Evolutionary conservation across 2,113 vertebrate genomes (phyloP), one percentile per base, ranked within the genome.

Genomic region (Peromyscus leucopus): DNA sequence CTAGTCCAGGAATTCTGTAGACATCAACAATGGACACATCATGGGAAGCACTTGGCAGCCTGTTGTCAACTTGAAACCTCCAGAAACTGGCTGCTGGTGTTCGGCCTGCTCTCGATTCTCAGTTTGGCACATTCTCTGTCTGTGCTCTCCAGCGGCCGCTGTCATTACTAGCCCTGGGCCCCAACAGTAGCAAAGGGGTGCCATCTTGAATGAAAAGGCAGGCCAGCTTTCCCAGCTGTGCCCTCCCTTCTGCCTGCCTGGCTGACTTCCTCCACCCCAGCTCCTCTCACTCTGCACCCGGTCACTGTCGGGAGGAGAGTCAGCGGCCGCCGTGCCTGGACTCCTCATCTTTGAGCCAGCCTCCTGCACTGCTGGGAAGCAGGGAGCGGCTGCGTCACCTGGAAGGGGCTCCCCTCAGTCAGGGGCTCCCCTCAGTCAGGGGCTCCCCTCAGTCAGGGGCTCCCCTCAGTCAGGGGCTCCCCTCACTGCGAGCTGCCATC

Each of bases 221-320:
- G 59, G 39, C 67, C 11, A 67, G 48, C 57, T 79, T 95, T 92
- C 11, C 11, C 69, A 83, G 48, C 71, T n/a, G 17, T 39, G 31
- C 0, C 22, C 5, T 85, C 21, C 48, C 22, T 59, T 51, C n/a
- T 0, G 31, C 42, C 28, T 63, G 72, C 26, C 67, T 61, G n/a
- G 89, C 92, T 98, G 57, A 39, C 93, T 9, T 69, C 75, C 61
- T 78, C 51, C 2, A 0, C 39, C 17, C 21, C 48, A 21, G 19
- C 3, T 7, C 46, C 31, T 57, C 91, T n/a, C 4, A 39, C 84
- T 88, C 57, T 48, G 39, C 0, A 42, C 65, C 86, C 83, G 76
- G 13, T 57, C 91, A 33, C 91, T 69, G 71, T 55, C 39, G 55
- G 97, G 31, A 42, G n/a, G 72, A 39, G n/a, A 96, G 55, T 46